phyloP scores from a whole-genome alignment of 1,140 invertebrate genomes.

The Pseudomyrmex cubaensis region DNA sequence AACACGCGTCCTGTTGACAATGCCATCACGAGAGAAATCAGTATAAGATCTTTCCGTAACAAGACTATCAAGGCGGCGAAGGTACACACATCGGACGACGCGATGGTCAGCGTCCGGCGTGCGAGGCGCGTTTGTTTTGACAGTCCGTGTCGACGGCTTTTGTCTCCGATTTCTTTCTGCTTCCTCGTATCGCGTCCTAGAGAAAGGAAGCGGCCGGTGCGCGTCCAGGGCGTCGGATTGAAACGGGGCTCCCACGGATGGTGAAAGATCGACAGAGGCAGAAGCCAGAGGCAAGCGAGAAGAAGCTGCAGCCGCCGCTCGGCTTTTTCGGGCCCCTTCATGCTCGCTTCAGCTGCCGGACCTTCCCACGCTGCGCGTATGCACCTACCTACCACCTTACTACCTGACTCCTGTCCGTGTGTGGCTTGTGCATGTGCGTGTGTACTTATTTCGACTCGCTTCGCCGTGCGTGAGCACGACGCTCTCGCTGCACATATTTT shows the following conservation, averaged over 20 bases:
- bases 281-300: slow-evolving; percentile 72
- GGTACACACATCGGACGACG: background rate
- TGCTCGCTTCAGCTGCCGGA: slow-evolving; percentile 82
- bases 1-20: too few species aligned
- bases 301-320: slow-evolving; percentile 79
- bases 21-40: too few species aligned
- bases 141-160: background rate
- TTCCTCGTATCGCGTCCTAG: slow-evolving; percentile 17
- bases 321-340: slow-evolving; percentile 73
- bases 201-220: slow-evolving; percentile 39
- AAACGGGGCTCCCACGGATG: slow-evolving; percentile 68
- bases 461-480: background rate
- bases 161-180: slow-evolving; percentile 31
- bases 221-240: slow-evolving; percentile 18
- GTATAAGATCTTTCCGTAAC: too few species aligned
- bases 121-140: slow-evolving; percentile 20
- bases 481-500: too few species aligned
- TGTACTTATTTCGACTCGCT: slow-evolving; percentile 43
- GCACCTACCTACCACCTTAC: slow-evolving; percentile 76
- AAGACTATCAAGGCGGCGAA: background rate
- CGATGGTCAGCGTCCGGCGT: background rate
- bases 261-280: slow-evolving; percentile 65
- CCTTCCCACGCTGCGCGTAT: slow-evolving; percentile 84
- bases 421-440: slow-evolving; percentile 44
- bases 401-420: slow-evolving; percentile 74